These are phyloP conservation scores for Sinocyclocheilus grahami DNA, from an alignment of 2,113 vertebrate species.

Conservation along the genomic window DNA sequence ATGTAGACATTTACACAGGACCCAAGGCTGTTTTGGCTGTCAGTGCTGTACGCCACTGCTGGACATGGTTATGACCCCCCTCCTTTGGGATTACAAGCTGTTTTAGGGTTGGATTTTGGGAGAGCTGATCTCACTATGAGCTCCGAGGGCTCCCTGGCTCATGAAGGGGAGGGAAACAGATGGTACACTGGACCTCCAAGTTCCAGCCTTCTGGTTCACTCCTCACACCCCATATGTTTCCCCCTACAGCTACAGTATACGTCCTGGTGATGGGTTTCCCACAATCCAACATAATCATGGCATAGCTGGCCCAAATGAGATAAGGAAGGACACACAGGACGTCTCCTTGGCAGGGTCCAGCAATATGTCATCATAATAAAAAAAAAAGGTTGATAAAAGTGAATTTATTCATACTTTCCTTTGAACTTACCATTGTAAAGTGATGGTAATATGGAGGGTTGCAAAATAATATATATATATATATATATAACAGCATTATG, in stretches of 20 bases:
- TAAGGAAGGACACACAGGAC: background rate
- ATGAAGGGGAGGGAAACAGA: constrained; percentile 67
- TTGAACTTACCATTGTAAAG: background rate
- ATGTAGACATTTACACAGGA: constrained; percentile 28
- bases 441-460: background rate
- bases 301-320: constrained; percentile 55
- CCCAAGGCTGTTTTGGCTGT: constrained; percentile 27
- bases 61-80: constrained; percentile 43
- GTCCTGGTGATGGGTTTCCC: constrained; percentile 72
- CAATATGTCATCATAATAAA: background rate
- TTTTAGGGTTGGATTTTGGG: constrained; percentile 58
- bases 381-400: background rate
- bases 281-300: constrained; percentile 66
- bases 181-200: constrained; percentile 75
- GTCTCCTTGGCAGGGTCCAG: background rate
- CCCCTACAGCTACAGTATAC: constrained; percentile 66
- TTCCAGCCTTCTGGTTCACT: constrained; percentile 72
- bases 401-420: background rate
- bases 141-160: constrained; percentile 62
- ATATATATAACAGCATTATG: background rate
- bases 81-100: constrained; percentile 47
- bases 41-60: constrained; percentile 16
- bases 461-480: background rate
- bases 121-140: constrained; percentile 44
- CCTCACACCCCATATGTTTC: constrained; percentile 76